Conservation (phyloP, 2,888 invertebrate species). For the Germaria angustata region DNA sequence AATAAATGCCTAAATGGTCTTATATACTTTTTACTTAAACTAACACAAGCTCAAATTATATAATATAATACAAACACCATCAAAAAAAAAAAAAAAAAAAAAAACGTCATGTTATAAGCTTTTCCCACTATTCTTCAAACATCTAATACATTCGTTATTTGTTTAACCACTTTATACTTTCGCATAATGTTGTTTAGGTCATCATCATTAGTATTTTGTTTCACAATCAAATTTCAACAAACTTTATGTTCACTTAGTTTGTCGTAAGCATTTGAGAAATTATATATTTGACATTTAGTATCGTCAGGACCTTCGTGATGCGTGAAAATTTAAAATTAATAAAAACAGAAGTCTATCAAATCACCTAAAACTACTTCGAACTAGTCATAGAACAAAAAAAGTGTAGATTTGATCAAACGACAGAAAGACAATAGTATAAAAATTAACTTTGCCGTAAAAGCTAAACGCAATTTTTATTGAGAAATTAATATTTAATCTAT, state of each 20-base stretch:
- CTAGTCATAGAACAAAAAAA: background rate
- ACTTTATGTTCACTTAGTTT: too few relatives aligned
- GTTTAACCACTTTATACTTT: background rate
- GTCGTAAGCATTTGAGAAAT: background rate
- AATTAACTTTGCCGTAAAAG: background rate
- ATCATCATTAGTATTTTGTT: constrained; percentile 32
- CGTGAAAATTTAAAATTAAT: background rate
- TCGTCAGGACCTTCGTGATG: background rate
- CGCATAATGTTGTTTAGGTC: constrained; percentile 11
- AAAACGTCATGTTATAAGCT: too few relatives aligned
- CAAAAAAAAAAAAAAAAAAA: too few relatives aligned
- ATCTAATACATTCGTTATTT: background rate
- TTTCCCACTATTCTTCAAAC: background rate
- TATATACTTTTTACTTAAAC: too few relatives aligned
- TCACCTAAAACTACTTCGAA: background rate
- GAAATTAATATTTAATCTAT: background rate
- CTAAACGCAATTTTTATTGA: background rate
- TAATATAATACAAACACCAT: too few relatives aligned
- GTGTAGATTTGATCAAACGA: background rate
- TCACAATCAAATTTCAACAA: constrained; percentile 35
- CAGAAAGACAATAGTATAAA: background rate
- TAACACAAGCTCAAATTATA: too few relatives aligned
- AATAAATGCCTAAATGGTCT: too few relatives aligned
- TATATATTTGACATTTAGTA: constrained; percentile 10
- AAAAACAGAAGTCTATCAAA: background rate